These are phyloP conservation scores for Pluvianellus socialis DNA, from an alignment of 2,113 vertebrate genomes.

Conservation along the genomic window DNA sequence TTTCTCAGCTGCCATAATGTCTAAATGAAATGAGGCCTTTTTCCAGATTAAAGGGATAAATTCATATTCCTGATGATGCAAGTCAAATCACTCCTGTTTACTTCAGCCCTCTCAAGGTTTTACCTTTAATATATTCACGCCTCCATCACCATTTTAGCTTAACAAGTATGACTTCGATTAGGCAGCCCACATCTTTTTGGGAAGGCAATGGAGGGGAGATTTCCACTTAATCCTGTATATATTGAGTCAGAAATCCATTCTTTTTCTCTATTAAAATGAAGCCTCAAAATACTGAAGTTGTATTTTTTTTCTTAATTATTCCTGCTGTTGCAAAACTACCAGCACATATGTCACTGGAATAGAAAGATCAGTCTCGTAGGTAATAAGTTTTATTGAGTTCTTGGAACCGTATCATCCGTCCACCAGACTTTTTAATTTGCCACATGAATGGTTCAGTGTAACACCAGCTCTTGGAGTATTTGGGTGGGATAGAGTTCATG, in stretches of 20 bases:
- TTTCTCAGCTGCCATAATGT: not conserved
- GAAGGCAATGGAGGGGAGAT: not conserved
- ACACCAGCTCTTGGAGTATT: conserved; percentile 32
- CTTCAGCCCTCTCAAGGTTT: not conserved
- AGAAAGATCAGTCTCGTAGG: conserved; percentile 43
- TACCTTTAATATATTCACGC: not conserved
- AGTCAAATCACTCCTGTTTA: not conserved
- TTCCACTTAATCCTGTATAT: not conserved
- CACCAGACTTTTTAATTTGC: conserved; percentile 72
- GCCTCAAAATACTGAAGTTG: not conserved
- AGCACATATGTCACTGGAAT: conserved; percentile 7
- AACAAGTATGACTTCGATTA: not conserved
- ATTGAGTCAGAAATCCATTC: conserved; percentile 14
- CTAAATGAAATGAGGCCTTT: not conserved
- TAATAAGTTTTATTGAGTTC: conserved; percentile 67
- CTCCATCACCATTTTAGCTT: not conserved
- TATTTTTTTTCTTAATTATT: not conserved
- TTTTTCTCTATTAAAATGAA: conserved; percentile 18
- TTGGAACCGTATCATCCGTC: conserved; percentile 41
- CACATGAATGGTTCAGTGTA: conserved; percentile 60
- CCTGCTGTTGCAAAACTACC: conserved; percentile 26
- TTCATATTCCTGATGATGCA: not conserved
- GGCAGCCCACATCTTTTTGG: not conserved
- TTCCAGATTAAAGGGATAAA: not conserved
- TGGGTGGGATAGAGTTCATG: conserved; percentile 30